phyloP scores from a whole-genome alignment of 2,888 invertebrate genomes.

The Gasteruption jaculator region DNA sequence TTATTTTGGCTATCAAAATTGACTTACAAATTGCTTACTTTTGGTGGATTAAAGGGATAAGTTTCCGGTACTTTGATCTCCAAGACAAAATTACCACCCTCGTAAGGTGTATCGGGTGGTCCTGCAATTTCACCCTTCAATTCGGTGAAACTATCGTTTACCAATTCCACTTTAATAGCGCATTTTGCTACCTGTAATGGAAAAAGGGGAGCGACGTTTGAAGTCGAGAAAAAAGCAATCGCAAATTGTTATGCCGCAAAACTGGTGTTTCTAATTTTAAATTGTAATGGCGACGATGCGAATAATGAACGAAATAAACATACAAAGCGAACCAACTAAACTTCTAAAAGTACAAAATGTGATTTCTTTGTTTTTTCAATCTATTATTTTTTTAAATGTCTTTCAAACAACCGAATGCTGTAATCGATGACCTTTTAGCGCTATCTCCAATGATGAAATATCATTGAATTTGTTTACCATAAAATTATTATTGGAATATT shows the following conservation, averaged over 20 bases:
- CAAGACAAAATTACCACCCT: conserved; percentile 88
- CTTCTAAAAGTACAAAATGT: no score
- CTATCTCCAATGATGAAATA: no score
- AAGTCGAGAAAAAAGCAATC: not conserved
- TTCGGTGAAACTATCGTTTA: conserved; percentile 88
- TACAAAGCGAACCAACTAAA: no score
- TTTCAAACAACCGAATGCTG: no score
- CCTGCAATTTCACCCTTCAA: conserved; percentile 94
- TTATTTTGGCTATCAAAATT: no score
- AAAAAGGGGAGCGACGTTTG: not conserved
- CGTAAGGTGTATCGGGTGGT: conserved; percentile 97
- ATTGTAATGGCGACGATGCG: no score
- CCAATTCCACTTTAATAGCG: conserved; percentile 82
- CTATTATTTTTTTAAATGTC: no score
- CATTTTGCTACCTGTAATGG: conserved; percentile 74
- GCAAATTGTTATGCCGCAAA: not conserved
- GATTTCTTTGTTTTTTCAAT: no score
- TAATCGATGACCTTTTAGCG: no score
- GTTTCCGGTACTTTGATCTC: conserved; percentile 98
- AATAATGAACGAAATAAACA: no score
- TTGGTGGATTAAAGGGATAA: conserved; percentile 99
- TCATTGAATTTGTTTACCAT: no score
- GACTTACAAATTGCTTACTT: conserved; percentile 61
- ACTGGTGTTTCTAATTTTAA: not conserved
- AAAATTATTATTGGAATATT: no score